These are phyloP conservation scores for Scatophagus argus DNA, from an alignment of 2,113 vertebrate genomes.

Conservation along the genomic window DNA sequence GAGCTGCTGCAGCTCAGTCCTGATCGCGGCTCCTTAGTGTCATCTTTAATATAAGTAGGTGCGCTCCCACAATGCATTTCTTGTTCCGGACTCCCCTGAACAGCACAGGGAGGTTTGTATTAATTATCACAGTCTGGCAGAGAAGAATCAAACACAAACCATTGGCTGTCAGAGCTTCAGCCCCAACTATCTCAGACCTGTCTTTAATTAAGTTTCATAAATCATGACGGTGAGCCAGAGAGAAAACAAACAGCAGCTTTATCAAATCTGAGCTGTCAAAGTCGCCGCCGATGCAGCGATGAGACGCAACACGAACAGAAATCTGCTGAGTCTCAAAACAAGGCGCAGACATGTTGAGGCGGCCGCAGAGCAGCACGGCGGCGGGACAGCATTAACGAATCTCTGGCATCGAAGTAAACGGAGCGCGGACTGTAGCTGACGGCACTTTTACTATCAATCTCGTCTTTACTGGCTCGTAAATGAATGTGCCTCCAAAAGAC, in stretches of 20 bases:
- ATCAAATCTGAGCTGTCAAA: not conserved
- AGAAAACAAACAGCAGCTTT: slow-evolving; percentile 11
- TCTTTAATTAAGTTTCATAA: slow-evolving; percentile 43
- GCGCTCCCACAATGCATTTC: slow-evolving; percentile 1
- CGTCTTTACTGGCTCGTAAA: slow-evolving; percentile 25
- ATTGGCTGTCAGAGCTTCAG: not conserved
- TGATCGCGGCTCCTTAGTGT: not conserved
- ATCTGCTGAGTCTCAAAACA: slow-evolving; percentile 1
- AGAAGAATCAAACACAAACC: not conserved
- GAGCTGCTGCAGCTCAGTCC: not conserved
- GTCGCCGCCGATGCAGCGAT: too few relatives aligned
- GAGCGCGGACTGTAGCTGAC: slow-evolving; percentile 41
- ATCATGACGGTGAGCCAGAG: not conserved
- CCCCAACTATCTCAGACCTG: slow-evolving; percentile 7
- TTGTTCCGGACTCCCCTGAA: not conserved
- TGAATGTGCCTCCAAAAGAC: slow-evolving; percentile 3
- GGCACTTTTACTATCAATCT: slow-evolving; percentile 51
- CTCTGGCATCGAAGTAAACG: slow-evolving; percentile 14
- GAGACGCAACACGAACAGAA: slow-evolving; percentile 19
- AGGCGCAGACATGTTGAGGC: slow-evolving; percentile 7
- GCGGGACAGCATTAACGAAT: not conserved
- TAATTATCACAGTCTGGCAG: not conserved
- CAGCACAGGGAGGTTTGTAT: not conserved
- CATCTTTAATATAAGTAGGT: not conserved
- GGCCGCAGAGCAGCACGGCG: not conserved